These are phyloP conservation scores for Anomalospiza imberbis DNA, from an alignment of 2,797 vertebrate genomes.

Conservation along the genomic window DNA sequence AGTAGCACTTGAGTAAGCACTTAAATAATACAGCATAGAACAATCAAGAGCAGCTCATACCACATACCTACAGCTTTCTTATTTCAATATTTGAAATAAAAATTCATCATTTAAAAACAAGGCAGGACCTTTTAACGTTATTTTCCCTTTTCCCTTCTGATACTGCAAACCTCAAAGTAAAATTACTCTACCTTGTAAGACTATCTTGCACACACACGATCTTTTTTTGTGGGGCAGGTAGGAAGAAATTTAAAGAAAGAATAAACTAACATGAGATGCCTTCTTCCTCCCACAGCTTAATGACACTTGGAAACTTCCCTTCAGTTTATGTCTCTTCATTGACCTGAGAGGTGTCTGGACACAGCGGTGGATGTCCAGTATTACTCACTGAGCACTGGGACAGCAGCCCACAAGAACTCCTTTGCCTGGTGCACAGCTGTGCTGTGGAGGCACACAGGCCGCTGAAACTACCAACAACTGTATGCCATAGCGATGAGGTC, in stretches of 20 bases:
- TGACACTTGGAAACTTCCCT: not conserved
- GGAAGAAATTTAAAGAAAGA: not conserved
- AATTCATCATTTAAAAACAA: not conserved
- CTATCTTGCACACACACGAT: not conserved
- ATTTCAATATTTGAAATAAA: not conserved
- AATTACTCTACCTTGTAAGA: not conserved
- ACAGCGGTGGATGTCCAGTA: not conserved
- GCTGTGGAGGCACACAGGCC: not conserved
- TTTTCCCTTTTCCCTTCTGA: not conserved
- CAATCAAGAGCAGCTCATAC: not conserved
- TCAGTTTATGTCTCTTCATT: not conserved
- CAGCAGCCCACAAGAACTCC: not conserved
- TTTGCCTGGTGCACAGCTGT: not conserved
- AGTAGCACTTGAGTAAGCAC: not conserved
- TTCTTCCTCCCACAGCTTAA: not conserved
- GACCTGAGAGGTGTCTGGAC: not conserved
- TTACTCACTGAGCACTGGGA: not conserved
- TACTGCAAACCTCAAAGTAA: not conserved
- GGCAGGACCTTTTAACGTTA: not conserved
- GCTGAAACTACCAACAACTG: not conserved
- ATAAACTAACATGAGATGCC: not conserved
- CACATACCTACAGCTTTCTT: not conserved
- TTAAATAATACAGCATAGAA: not conserved
- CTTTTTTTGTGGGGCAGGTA: not conserved
- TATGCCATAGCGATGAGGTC: not conserved